These are phyloP conservation scores for Anabas testudineus DNA, from an alignment of 2,797 vertebrate genomes.

Conservation along the genomic window DNA sequence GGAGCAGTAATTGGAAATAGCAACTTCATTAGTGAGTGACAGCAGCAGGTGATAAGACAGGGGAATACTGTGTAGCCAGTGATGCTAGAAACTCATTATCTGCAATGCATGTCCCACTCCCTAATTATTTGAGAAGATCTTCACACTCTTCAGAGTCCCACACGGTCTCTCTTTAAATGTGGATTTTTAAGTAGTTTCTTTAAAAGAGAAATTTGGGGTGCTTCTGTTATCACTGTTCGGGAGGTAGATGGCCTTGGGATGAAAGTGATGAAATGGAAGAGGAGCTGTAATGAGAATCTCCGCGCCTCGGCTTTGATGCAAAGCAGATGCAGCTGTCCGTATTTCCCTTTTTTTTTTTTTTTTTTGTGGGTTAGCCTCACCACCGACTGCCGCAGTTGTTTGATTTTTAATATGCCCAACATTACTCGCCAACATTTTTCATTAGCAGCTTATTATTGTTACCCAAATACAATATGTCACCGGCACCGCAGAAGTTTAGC, in stretches of 20 bases:
- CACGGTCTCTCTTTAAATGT: constrained; percentile 40
- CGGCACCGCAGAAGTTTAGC: constrained; percentile 27
- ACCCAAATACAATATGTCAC: constrained; percentile 48
- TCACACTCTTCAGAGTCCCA: constrained; percentile 47
- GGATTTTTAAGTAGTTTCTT: constrained; percentile 59
- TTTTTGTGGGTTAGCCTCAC: constrained; percentile 45
- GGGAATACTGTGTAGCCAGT: constrained; percentile 77
- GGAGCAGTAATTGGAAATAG: constrained; percentile 82
- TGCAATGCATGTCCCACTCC: constrained; percentile 64
- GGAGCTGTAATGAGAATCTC: constrained; percentile 72
- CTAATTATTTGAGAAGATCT: constrained; percentile 80
- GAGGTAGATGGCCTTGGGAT: constrained; percentile 70
- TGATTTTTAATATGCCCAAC: constrained; percentile 68
- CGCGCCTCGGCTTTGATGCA: constrained; percentile 67
- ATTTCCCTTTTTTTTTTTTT: constrained; percentile 26
- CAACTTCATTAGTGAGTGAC: constrained; percentile 85
- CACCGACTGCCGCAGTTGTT: constrained; percentile 53
- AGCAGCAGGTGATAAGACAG: constrained; percentile 83
- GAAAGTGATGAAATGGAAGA: constrained; percentile 72
- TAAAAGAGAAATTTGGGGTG: constrained; percentile 64
- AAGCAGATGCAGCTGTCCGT: constrained; percentile 59
- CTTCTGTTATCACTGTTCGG: constrained; percentile 65
- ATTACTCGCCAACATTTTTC: constrained; percentile 52
- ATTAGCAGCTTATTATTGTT: constrained; percentile 59
- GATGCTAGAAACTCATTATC: constrained; percentile 84